Conservation (phyloP, 2,888 invertebrate genomes). For the Nomada fabriciana region DNA sequence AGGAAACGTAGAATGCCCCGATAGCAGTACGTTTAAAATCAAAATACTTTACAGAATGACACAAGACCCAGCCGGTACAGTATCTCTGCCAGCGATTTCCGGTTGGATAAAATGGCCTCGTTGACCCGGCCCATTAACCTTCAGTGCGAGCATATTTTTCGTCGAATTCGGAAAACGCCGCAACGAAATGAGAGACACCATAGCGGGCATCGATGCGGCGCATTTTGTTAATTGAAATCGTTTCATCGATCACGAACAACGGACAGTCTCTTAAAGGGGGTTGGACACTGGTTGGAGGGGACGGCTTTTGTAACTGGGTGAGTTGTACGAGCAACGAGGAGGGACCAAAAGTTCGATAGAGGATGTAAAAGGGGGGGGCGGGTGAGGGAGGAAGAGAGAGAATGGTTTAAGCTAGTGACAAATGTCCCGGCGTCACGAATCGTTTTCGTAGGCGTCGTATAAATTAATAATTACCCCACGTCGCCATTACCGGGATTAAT, state of each 20-base stretch:
- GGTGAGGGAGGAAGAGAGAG: not conserved
- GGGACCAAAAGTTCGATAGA: constrained; percentile 23
- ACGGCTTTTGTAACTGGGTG: constrained; percentile 33
- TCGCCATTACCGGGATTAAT: constrained; percentile 80
- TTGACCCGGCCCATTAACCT: constrained; percentile 73
- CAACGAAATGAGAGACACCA: constrained; percentile 65
- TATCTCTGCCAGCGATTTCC: constrained; percentile 66
- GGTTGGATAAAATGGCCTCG: constrained; percentile 67
- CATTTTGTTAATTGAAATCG: constrained; percentile 78
- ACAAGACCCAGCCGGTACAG: constrained; percentile 59
- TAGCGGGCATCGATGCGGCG: constrained; percentile 59
- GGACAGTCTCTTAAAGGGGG: constrained; percentile 55
- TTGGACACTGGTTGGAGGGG: not conserved
- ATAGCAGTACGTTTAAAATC: not conserved
- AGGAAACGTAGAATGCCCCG: too few relatives aligned
- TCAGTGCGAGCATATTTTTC: constrained; percentile 73
- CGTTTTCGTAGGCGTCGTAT: constrained; percentile 77
- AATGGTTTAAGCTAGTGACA: constrained; percentile 69
- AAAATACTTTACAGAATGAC: constrained; percentile 37
- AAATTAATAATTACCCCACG: constrained; percentile 78
- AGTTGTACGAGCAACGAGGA: not conserved
- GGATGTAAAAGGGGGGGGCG: not conserved
- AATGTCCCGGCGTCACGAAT: constrained; percentile 74
- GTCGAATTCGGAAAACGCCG: constrained; percentile 65
- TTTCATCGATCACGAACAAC: constrained; percentile 75